Conservation (phyloP, 2,888 invertebrate genomes). For the Dryococelus australis region DNA sequence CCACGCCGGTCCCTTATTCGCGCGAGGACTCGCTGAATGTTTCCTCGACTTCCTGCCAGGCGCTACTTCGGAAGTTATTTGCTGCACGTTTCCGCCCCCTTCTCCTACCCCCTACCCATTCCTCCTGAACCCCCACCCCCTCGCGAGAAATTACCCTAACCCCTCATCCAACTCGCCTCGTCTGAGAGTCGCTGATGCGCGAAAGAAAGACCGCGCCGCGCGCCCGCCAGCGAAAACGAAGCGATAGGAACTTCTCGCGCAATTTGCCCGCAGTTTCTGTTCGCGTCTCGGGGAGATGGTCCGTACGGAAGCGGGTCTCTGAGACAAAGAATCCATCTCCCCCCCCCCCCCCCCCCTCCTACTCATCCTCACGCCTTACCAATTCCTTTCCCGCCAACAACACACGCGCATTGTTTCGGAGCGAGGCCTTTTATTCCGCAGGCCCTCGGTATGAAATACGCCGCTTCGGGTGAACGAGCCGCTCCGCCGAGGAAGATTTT, state of each 20-base stretch:
- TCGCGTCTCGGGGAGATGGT: not conserved
- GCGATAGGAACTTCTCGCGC: conserved; percentile 5
- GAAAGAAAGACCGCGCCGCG: not conserved
- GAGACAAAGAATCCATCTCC: not conserved
- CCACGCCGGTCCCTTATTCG: not conserved
- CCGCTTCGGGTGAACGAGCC: too few relatives aligned
- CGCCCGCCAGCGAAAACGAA: not conserved
- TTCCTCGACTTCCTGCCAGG: not conserved
- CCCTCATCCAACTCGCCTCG: too few relatives aligned
- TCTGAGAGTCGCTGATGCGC: not conserved
- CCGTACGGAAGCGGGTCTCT: not conserved
- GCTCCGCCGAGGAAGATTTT: too few relatives aligned
- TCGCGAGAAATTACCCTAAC: not conserved
- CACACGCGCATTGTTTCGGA: not conserved
- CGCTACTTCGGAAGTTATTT: conserved; percentile 16
- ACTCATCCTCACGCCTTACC: not conserved
- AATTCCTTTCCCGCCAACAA: not conserved
- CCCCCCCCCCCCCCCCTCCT: not conserved
- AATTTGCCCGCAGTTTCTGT: not conserved
- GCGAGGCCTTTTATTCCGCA: not conserved
- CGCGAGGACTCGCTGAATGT: not conserved
- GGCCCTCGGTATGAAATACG: too few relatives aligned
- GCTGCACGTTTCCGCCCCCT: not conserved
- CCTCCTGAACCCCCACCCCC: not conserved
- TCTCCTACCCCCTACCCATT: not conserved